Conservation (phyloP, 2,888 invertebrate species). For the Diloba caeruleocephala region DNA sequence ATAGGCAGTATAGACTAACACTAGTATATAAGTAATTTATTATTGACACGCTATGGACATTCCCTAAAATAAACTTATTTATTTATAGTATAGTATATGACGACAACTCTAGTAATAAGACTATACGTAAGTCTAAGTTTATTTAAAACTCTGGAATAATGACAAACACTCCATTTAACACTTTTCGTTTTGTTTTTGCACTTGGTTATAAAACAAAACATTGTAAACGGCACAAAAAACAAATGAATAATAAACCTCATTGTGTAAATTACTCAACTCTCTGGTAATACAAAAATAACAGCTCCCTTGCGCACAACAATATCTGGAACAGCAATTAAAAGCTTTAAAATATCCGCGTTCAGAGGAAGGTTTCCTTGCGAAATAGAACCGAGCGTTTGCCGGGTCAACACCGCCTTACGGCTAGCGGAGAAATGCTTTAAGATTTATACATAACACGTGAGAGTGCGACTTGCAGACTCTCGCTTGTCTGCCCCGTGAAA, state of each 20-base stretch:
- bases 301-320: conserved; percentile 11
- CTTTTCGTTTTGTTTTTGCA: conserved; percentile 35
- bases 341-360: conserved; percentile 31
- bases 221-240: conserved; percentile 34
- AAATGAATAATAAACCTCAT: conserved; percentile 39
- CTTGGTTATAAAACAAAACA: conserved; percentile 28
- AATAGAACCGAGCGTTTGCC: conserved; percentile 33
- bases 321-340: conserved; percentile 44
- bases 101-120: no score
- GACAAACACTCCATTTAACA: conserved; percentile 32
- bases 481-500: conserved; percentile 67
- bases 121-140: no score
- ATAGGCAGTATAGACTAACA: no score
- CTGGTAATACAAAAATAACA: conserved; percentile 29
- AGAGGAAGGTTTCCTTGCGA: conserved; percentile 29
- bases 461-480: conserved; percentile 52
- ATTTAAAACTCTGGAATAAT: conserved; percentile 30
- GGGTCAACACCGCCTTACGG: conserved; percentile 36
- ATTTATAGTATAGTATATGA: no score
- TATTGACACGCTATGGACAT: no score
- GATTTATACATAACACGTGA: conserved; percentile 61
- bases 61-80: no score
- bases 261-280: conserved; percentile 28
- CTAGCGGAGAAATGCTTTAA: conserved; percentile 53
- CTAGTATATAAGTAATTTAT: no score